Evolutionary conservation across 2,888 invertebrate species (phyloP), one percentile per base, ranked within the genome.

Genomic region (Lacanobia wlatinum): DNA sequence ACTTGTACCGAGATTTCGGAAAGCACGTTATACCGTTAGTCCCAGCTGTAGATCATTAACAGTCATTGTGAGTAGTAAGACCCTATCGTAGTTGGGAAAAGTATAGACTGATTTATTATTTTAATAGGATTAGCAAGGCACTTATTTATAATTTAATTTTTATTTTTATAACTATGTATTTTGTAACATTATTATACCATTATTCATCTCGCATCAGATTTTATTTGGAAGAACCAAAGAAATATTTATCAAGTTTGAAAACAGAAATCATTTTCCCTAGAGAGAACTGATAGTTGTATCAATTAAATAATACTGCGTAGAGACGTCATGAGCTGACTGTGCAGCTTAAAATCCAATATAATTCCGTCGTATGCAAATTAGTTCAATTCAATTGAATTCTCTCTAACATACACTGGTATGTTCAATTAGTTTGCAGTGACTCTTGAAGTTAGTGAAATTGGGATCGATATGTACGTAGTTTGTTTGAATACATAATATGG

Each of bases 341-440:
- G 55, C 69, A 55, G 14, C 55, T 7, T 18, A 46, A 55, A 65
- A 67, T 40, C 62, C n/a, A 53, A 60, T 73, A 58, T 72, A 43
- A 62, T 43, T 73, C 65, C 50, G 61, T 72, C 70, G 65, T 71
- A 61, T 77, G 71, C 64, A 84, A 82, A 83, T 81, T 78, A 67
- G 73, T 69, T 78, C 79, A 73, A 80, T 84, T 77, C 73, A 66
- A 82, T 87, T 77, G 61, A 80, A 70, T 78, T 78, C 55, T 76
- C 53, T 64, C 71, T 63, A 48, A 48, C 60, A 67, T 59, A 66
- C 34, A 52, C 9, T 40, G 56, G 66, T 66, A 43, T 70, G 69
- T 80, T 55, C 48, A 75, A 76, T 78, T 70, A 75, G 50, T 69
- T 69, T 58, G 4, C 34, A 43, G 23, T 21, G 6, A 61, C 43